Conservation (phyloP, 2,888 invertebrate genomes). For the Cosmia trapezina region DNA sequence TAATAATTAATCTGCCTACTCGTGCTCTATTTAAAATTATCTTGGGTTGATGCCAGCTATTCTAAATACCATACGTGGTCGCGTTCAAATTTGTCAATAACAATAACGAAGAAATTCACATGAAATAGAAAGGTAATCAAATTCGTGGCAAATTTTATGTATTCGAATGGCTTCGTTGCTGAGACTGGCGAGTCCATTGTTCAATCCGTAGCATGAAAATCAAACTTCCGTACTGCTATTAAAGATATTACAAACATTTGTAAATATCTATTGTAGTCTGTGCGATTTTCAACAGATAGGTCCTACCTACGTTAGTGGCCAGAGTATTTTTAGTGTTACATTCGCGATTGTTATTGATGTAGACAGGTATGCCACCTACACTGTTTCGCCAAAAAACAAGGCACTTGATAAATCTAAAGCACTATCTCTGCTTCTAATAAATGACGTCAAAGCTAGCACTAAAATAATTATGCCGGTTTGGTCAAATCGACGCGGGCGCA, state of each 20-base stretch:
- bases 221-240: constrained; percentile 80
- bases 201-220: constrained; percentile 79
- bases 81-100: constrained; percentile 77
- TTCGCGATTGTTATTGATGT: constrained; percentile 64
- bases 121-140: constrained; percentile 77
- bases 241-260: constrained; percentile 77
- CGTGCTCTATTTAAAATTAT: constrained; percentile 83
- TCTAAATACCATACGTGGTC: constrained; percentile 85
- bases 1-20: constrained; percentile 86
- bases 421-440: constrained; percentile 55
- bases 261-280: constrained; percentile 76
- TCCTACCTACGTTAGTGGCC: constrained; percentile 49
- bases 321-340: constrained; percentile 59
- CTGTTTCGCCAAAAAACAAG: constrained; percentile 52
- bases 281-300: constrained; percentile 65
- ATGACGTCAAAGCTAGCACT: constrained; percentile 56
- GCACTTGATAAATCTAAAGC: constrained; percentile 54
- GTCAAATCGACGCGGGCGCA: constrained; percentile 62
- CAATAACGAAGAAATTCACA: constrained; percentile 73
- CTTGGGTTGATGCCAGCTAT: constrained; percentile 83
- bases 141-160: constrained; percentile 74
- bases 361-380: constrained; percentile 65
- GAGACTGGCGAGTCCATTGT: constrained; percentile 77
- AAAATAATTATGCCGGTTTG: constrained; percentile 55
- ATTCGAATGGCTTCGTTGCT: constrained; percentile 68